phyloP scores from a whole-genome alignment of 2,113 vertebrate genomes.

The Tamias sibiricus region DNA sequence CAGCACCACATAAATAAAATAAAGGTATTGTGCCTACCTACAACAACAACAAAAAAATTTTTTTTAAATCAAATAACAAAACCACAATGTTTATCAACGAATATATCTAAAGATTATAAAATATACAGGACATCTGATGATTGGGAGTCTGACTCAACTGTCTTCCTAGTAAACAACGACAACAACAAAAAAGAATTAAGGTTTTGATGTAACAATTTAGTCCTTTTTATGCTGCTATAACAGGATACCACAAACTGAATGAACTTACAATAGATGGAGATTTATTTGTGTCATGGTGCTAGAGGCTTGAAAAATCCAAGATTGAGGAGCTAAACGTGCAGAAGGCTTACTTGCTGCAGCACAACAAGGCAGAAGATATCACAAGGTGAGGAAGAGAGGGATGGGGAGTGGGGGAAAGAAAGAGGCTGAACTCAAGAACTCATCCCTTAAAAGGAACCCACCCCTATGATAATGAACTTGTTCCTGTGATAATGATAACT shows the following conservation, averaged over 20 bases:
- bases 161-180: slow-evolving; percentile 7
- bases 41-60: too few species aligned
- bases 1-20: too few species aligned
- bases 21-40: too few species aligned
- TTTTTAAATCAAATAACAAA: slow-evolving; percentile 44
- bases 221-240: background rate
- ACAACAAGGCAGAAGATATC: background rate
- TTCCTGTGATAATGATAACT: background rate
- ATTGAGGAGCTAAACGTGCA: background rate
- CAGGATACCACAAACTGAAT: background rate
- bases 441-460: background rate
- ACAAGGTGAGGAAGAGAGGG: fast-evolving
- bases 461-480: background rate
- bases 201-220: background rate
- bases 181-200: background rate
- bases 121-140: background rate
- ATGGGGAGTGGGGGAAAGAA: too few species aligned
- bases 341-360: background rate
- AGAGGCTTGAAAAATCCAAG: background rate
- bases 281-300: background rate
- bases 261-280: background rate
- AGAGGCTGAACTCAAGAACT: background rate
- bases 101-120: background rate
- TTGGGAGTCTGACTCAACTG: background rate
- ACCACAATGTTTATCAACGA: slow-evolving; percentile 1